Conservation (phyloP, 2,888 invertebrate species). For the Acanthopleura granulata region DNA sequence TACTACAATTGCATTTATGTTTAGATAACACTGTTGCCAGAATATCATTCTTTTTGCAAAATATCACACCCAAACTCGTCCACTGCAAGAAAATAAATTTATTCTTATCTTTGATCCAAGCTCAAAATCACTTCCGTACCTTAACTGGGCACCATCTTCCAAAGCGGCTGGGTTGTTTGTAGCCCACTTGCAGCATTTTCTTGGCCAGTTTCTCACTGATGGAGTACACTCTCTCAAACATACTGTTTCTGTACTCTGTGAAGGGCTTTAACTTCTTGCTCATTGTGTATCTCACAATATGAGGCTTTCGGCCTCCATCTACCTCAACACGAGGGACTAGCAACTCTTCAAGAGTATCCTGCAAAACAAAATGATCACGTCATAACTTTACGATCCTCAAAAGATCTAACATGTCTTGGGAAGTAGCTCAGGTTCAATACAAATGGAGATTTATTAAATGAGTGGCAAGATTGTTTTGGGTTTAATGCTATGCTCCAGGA, state of each 20-base stretch:
- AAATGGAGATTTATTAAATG: too few relatives aligned
- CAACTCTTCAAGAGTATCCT: slow-evolving; percentile 66
- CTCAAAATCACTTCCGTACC: slow-evolving; percentile 42
- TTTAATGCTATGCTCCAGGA: too few relatives aligned
- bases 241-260: slow-evolving; percentile 57
- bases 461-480: too few relatives aligned
- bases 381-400: too few relatives aligned
- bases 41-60: too few relatives aligned
- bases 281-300: slow-evolving; percentile 66
- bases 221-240: slow-evolving; percentile 68
- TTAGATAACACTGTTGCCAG: too few relatives aligned
- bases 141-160: slow-evolving; percentile 69
- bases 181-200: slow-evolving; percentile 63
- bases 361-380: slow-evolving; percentile 19
- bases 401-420: too few relatives aligned
- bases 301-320: slow-evolving; percentile 64
- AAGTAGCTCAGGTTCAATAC: too few relatives aligned
- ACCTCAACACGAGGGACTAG: slow-evolving; percentile 62
- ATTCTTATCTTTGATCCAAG: too few relatives aligned
- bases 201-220: slow-evolving; percentile 62
- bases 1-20: too few relatives aligned
- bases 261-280: slow-evolving; percentile 59
- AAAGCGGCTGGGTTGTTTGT: slow-evolving; percentile 68
- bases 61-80: too few relatives aligned
- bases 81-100: too few relatives aligned